Conservation (phyloP, 2,797 vertebrate genomes). For the Melanitta fusca region DNA sequence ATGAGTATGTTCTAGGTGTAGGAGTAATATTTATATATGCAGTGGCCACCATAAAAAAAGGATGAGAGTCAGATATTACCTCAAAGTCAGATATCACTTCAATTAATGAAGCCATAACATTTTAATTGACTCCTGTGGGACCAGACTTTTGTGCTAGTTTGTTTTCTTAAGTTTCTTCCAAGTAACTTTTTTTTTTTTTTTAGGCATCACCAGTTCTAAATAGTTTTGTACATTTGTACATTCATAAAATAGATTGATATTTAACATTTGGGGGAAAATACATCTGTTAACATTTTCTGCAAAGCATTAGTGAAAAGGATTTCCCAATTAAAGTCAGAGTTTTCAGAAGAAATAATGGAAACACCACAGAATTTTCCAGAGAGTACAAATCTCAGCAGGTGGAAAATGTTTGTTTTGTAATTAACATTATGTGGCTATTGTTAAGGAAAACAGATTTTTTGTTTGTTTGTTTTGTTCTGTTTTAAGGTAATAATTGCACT, state of each 20-base stretch:
- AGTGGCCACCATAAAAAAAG: background rate
- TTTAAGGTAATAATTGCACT: background rate
- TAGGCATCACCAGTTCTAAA: background rate
- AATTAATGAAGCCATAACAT: background rate
- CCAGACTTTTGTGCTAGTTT: background rate
- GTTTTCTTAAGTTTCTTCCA: background rate
- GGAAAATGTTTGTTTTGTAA: background rate
- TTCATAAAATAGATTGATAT: conserved; percentile 5
- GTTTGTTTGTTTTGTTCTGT: background rate
- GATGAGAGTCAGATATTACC: background rate
- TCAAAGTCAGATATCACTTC: no score
- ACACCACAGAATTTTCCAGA: background rate
- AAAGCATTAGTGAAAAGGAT: background rate
- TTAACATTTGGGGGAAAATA: background rate
- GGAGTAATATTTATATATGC: background rate
- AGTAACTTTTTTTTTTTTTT: background rate
- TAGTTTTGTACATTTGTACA: background rate
- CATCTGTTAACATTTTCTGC: background rate
- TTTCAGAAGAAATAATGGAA: background rate
- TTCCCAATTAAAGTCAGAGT: background rate
- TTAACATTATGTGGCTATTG: background rate
- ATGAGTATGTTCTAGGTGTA: background rate
- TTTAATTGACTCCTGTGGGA: background rate
- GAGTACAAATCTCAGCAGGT: background rate
- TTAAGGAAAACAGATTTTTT: background rate